These are phyloP conservation scores for Acanthosepion lycidas DNA, from an alignment of 2,888 invertebrate species.

Conservation along the genomic window DNA sequence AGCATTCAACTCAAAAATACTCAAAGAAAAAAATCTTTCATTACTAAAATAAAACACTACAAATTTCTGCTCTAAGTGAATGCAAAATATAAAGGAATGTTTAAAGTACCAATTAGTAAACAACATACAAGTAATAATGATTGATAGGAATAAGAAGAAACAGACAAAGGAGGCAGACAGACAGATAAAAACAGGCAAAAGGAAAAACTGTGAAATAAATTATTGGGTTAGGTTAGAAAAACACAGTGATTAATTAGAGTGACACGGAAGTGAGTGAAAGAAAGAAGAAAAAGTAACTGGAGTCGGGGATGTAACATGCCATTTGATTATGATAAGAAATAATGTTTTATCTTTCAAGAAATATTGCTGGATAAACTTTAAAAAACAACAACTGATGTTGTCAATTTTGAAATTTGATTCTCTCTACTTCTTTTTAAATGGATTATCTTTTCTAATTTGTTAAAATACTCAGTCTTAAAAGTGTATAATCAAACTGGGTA, in stretches of 20 bases:
- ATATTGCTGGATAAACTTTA: not conserved
- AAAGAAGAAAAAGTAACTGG: not conserved
- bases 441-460: not conserved
- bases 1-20: not conserved
- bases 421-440: not conserved
- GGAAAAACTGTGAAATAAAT: conserved; percentile 33
- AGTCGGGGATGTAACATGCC: not conserved
- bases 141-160: conserved; percentile 10
- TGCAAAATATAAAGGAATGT: conserved; percentile 25
- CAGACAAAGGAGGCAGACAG: conserved; percentile 33
- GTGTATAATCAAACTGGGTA: not conserved
- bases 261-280: not conserved
- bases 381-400: not conserved
- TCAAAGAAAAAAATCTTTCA: not conserved
- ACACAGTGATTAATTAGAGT: conserved; percentile 4
- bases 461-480: not conserved
- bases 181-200: conserved; percentile 33
- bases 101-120: conserved; percentile 22
- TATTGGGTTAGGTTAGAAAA: conserved; percentile 33
- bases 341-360: not conserved
- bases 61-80: conserved; percentile 8
- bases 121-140: conserved; percentile 33
- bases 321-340: not conserved
- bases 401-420: not conserved
- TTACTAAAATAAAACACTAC: not conserved